Percentiles rank a stretch among this genome's conserved stretches.
Conservation (phyloP, 2,888 invertebrate genomes). For the Cryptus viduatorius region DNA sequence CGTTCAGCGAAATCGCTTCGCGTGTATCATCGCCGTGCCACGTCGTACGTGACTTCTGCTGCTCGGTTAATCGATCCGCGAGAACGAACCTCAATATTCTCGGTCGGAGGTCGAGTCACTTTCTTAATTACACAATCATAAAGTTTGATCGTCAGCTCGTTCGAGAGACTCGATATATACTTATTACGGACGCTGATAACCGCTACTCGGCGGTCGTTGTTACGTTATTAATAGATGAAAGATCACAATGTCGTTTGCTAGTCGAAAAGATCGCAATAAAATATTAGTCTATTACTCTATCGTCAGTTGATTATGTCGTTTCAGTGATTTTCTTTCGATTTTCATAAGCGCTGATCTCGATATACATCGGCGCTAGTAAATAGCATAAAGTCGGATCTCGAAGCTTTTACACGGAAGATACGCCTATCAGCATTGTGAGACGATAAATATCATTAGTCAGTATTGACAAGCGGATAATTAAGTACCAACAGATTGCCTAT, state of each 20-base stretch:
- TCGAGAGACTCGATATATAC: constrained; percentile 23
- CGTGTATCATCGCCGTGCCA: constrained; percentile 45
- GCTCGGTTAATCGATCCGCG: constrained; percentile 39
- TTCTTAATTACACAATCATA: constrained; percentile 66
- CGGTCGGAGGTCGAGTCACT: constrained; percentile 64
- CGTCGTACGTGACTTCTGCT: constrained; percentile 58
- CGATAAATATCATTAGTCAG: not conserved
- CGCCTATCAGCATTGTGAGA: not conserved
- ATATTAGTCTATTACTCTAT: constrained; percentile 18
- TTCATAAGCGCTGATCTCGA: not conserved
- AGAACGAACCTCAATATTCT: constrained; percentile 27
- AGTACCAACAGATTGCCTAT: constrained; percentile 12
- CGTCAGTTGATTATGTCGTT: constrained; percentile 17
- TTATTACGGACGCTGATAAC: constrained; percentile 22
- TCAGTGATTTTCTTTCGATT: not conserved
- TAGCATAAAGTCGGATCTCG: constrained; percentile 6
- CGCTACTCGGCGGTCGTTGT: constrained; percentile 9
- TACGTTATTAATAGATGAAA: constrained; percentile 38
- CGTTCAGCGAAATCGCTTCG: constrained; percentile 14
- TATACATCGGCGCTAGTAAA: not conserved
- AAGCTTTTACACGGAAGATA: not conserved
- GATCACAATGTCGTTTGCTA: constrained; percentile 14
- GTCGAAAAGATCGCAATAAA: not conserved
- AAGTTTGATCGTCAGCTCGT: constrained; percentile 41
- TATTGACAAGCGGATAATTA: constrained; percentile 27